These are phyloP conservation scores for Bombus waltoni DNA, from an alignment of 1,140 invertebrate species.

Conservation along the genomic window DNA sequence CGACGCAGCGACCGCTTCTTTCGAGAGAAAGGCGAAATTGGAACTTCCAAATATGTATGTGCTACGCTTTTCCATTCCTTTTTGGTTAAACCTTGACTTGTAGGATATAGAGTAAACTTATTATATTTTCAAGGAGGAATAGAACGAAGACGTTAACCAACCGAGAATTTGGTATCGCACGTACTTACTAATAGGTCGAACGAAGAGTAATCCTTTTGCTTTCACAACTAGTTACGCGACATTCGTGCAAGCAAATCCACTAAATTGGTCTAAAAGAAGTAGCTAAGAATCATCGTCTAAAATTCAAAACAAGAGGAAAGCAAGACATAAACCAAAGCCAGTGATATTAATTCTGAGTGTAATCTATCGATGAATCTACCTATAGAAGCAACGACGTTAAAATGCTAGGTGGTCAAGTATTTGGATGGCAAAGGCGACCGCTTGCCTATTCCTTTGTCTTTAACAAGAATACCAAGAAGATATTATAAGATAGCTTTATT, in stretches of 20 bases:
- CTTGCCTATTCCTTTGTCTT: neutral
- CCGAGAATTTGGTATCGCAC: neutral
- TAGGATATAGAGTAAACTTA: neutral
- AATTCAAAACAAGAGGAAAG: neutral
- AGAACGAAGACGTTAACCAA: neutral
- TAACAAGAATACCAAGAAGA: neutral
- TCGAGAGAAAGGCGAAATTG: conserved; percentile 28
- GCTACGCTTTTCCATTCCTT: neutral
- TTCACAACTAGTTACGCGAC: neutral
- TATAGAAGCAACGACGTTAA: neutral
- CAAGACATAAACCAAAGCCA: neutral
- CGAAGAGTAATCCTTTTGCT: neutral
- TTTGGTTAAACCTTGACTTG: conserved; percentile 12
- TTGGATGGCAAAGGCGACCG: neutral
- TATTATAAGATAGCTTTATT: conserved; percentile 34
- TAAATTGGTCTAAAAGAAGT: neutral
- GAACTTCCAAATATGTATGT: conserved; percentile 21
- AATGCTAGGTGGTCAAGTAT: neutral
- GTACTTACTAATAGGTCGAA: too few relatives aligned
- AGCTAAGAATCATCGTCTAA: neutral
- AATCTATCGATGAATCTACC: too few relatives aligned
- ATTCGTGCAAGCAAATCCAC: neutral
- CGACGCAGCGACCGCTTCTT: conserved; percentile 15
- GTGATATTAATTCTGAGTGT: too few relatives aligned
- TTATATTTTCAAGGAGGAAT: neutral